These are phyloP conservation scores for Nettapus auritus DNA, from an alignment of 2,113 vertebrate genomes.

Conservation along the genomic window DNA sequence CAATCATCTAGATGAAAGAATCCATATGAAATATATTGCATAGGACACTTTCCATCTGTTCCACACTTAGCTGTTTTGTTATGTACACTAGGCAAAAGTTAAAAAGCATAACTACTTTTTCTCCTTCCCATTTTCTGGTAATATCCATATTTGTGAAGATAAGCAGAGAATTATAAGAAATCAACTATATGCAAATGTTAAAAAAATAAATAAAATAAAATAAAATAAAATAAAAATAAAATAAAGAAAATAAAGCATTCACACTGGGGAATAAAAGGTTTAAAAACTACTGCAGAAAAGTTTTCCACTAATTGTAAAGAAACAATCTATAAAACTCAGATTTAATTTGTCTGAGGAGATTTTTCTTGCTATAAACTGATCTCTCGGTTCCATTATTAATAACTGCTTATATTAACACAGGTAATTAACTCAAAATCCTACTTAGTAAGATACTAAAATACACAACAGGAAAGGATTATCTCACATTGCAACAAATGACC, in stretches of 20 bases:
- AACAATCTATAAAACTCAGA: background rate
- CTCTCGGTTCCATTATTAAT: background rate
- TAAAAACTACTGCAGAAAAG: background rate
- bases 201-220: background rate
- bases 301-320: background rate
- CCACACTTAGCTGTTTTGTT: background rate
- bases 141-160: background rate
- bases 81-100: background rate
- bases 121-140: background rate
- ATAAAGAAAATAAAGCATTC: background rate
- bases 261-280: background rate
- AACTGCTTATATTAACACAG: background rate
- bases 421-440: background rate
- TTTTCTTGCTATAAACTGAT: background rate
- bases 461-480: background rate
- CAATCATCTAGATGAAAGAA: background rate
- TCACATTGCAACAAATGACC: background rate
- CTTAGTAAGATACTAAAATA: background rate
- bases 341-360: background rate
- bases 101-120: background rate
- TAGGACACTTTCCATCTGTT: background rate
- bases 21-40: background rate
- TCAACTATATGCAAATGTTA: background rate
- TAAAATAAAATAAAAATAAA: too few relatives aligned
- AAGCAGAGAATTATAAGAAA: background rate